Evolutionary conservation across 2,888 invertebrate species (phyloP).

Genomic region (Torymus auratus): DNA sequence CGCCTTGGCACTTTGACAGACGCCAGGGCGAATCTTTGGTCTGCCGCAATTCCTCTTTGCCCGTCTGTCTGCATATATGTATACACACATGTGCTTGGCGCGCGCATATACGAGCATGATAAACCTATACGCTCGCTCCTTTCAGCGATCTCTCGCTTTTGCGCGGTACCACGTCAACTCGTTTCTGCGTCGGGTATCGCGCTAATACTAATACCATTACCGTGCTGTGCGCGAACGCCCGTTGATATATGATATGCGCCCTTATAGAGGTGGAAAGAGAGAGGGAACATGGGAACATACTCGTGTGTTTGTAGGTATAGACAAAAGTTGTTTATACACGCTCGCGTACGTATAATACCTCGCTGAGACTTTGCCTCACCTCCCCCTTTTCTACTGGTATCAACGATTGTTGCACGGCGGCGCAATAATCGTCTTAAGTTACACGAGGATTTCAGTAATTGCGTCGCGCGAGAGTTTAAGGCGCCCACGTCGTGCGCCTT

Average conservation of each 20-base stretch:
- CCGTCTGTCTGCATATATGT: neutral
- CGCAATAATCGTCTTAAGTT: conserved; percentile 52
- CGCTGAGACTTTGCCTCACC: no score
- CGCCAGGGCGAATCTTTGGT: conserved; percentile 52
- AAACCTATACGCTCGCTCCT: conserved; percentile 37
- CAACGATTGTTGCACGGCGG: conserved; percentile 8
- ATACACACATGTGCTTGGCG: conserved; percentile 33
- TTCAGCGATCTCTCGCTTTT: conserved; percentile 24
- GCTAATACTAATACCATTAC: conserved; percentile 54
- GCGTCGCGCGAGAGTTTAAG: conserved; percentile 23
- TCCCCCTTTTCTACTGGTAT: neutral
- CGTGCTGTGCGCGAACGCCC: neutral
- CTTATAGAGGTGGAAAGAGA: no score
- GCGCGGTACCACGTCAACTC: conserved; percentile 26
- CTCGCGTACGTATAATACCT: no score
- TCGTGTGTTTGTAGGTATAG: no score
- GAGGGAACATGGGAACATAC: no score
- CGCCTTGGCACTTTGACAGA: conserved; percentile 57
- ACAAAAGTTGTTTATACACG: no score
- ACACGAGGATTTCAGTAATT: conserved; percentile 51
- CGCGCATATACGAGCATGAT: conserved; percentile 27
- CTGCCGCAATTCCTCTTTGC: neutral
- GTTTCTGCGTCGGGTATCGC: conserved; percentile 46
- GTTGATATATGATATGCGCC: neutral
- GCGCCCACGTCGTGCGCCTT: neutral